A percentile compares a stretch with the other conserved stretches of the same genome.
These are phyloP conservation scores for Felis chaus DNA, from an alignment of 2,113 vertebrate species.

Conservation along the genomic window DNA sequence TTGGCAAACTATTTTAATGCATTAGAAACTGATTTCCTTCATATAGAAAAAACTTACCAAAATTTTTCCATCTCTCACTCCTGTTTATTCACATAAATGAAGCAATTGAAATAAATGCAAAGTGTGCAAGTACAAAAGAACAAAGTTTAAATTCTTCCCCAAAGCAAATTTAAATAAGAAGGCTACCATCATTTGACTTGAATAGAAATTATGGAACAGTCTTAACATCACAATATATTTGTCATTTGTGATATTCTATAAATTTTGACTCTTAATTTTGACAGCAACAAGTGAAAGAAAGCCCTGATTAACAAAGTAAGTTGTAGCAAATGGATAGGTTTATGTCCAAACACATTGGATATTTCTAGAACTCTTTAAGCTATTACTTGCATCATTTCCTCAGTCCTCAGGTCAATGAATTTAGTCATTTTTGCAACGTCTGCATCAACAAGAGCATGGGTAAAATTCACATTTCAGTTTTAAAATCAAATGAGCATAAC, in stretches of 20 bases:
- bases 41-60: background rate
- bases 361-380: background rate
- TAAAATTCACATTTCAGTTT: background rate
- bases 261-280: conserved; percentile 40
- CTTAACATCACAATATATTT: background rate
- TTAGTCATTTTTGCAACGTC: background rate
- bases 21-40: conserved; percentile 2
- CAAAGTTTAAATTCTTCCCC: conserved; percentile 4
- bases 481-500: conserved; percentile 1
- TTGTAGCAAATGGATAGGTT: background rate
- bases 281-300: conserved; percentile 16
- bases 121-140: background rate
- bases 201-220: background rate
- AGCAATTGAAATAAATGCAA: conserved; percentile 30
- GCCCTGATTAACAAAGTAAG: background rate
- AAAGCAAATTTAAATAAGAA: conserved; percentile 29
- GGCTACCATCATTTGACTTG: background rate
- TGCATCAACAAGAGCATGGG: background rate
- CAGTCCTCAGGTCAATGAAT: background rate
- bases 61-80: background rate
- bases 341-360: background rate
- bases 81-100: conserved; percentile 2
- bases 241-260: background rate
- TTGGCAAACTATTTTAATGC: background rate
- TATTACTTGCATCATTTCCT: background rate